phyloP scores from a whole-genome alignment of 2,888 invertebrate genomes.

The Eilema depressum region DNA sequence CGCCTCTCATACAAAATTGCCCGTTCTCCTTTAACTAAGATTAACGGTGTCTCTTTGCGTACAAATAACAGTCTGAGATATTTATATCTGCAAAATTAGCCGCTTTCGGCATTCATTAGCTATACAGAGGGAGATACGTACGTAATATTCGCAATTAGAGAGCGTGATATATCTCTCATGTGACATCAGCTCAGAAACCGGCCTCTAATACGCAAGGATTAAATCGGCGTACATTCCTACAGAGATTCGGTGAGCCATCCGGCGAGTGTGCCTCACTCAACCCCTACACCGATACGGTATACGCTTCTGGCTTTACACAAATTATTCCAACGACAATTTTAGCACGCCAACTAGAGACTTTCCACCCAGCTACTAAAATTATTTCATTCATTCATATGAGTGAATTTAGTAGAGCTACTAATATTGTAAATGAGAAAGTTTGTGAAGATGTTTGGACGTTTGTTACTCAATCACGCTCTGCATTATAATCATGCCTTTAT shows the following conservation, averaged over 20 bases:
- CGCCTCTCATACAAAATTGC: no score
- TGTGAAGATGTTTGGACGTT: no score
- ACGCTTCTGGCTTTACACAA: slow-evolving; percentile 56
- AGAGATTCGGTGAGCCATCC: slow-evolving; percentile 51
- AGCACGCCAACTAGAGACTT: slow-evolving; percentile 50
- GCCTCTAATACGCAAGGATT: slow-evolving; percentile 63
- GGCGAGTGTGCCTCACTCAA: slow-evolving; percentile 37
- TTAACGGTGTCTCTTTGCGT: slow-evolving; percentile 20
- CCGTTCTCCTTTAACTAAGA: background rate
- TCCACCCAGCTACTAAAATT: slow-evolving; percentile 55
- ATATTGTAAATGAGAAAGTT: no score
- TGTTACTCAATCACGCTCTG: no score
- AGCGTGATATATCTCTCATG: slow-evolving; percentile 64
- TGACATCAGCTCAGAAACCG: slow-evolving; percentile 59
- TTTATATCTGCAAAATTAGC: slow-evolving; percentile 39
- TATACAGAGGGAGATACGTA: slow-evolving; percentile 39
- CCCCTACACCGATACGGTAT: slow-evolving; percentile 52
- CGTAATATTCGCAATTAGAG: slow-evolving; percentile 67
- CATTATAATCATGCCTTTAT: no score
- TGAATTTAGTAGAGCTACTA: background rate
- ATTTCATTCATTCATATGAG: slow-evolving; percentile 32
- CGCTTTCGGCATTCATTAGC: slow-evolving; percentile 47
- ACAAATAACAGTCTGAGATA: slow-evolving; percentile 27
- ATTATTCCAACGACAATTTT: slow-evolving; percentile 64
- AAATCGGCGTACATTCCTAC: slow-evolving; percentile 68